Evolutionary conservation across 2,113 vertebrate genomes (phyloP), one percentile per base, ranked within the genome.

Genomic region (Rynchops niger): DNA sequence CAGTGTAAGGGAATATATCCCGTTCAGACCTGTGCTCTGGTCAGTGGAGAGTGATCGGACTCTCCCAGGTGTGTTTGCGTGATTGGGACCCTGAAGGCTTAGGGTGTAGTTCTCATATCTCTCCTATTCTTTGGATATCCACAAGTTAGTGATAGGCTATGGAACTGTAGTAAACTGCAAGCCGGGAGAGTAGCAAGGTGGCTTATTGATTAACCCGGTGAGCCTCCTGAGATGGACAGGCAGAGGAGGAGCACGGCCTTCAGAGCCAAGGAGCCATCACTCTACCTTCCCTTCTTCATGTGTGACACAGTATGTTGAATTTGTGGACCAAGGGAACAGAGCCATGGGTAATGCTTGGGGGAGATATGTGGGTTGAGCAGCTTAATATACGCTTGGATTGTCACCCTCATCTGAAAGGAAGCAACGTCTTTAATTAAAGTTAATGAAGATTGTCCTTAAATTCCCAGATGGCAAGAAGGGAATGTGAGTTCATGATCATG

Each of bases 341-440:
- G 40, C 23, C 58, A 38, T 0, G 6, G 42, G 49, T 56, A 72
- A 32, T 17, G 14, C 84, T 56, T 40, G 14, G 26, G 42, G 59
- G 42, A 56, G 77, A 21, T 38, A 21, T 0, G 2, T 65, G 53
- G 40, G 66, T 2, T 81, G 73, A 85, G 62, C 70, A 82, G 56
- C 55, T 86, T 82, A 70, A 86, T 55, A 30, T 2, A 21, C 8
- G 2, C 29, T 40, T 62, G 62, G 71, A 66, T 72, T 85, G 74
- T 82, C 76, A 59, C 63, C n/a, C 66, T 78, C 53, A 13, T 55
- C 74, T 95, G 84, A 80, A 93, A 87, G 67, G 40, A 72, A 45
- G 66, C 49, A 66, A 32, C 0, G 2, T 89, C 81, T 96, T 92
- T 94, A 95, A 96, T 95, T 95, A 95, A 89, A 93, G 83, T 79